These are phyloP conservation scores for Pelusios castaneus DNA, from an alignment of 2,113 vertebrate species.

Conservation along the genomic window DNA sequence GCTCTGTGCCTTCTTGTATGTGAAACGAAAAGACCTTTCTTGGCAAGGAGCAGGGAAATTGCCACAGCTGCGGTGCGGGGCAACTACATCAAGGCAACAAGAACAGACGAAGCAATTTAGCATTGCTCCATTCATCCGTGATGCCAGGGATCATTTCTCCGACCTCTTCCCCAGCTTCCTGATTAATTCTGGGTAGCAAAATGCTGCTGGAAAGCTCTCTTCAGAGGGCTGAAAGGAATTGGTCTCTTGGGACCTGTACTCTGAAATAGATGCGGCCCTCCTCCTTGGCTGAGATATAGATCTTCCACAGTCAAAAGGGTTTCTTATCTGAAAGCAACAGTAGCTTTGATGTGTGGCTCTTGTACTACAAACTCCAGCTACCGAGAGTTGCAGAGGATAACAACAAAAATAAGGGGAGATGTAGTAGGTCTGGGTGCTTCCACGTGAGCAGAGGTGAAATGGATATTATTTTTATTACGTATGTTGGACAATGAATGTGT, in stretches of 20 bases:
- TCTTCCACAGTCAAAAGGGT: not conserved
- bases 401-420: not conserved
- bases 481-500: too few species aligned
- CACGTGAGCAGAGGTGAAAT: not conserved
- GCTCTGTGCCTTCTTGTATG: not conserved
- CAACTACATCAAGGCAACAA: not conserved
- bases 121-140: constrained; percentile 49
- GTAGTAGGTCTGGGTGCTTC: not conserved
- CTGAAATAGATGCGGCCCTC: not conserved
- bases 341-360: fast-evolving
- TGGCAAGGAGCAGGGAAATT: constrained; percentile 29
- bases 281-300: constrained; percentile 43
- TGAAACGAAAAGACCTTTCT: not conserved
- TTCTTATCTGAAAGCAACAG: fast-evolving
- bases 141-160: constrained; percentile 46
- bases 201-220: constrained; percentile 41
- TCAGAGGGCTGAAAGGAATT: not conserved
- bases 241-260: not conserved
- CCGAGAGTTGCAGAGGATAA: not conserved
- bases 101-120: constrained; percentile 48
- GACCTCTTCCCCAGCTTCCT: constrained; percentile 16
- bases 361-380: fast-evolving
- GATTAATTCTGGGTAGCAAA: not conserved
- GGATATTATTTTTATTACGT: not conserved
- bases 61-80: constrained; percentile 60